These are phyloP conservation scores for Metopolophium dirhodum DNA, from an alignment of 1,140 invertebrate species.

Conservation along the genomic window DNA sequence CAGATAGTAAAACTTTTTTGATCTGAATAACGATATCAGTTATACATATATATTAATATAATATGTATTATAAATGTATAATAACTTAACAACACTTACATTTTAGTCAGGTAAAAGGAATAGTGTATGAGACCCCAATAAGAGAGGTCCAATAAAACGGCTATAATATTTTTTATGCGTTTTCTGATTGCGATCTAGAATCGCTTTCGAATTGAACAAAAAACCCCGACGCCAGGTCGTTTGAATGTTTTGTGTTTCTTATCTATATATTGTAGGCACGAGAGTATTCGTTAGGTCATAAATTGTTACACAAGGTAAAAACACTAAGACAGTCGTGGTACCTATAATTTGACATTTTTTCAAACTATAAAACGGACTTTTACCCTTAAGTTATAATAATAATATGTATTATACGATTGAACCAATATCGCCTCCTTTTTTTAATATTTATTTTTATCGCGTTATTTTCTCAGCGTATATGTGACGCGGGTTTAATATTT, in stretches of 20 bases:
- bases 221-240: background rate
- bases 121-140: slow-evolving; percentile 2
- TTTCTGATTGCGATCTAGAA: slow-evolving; percentile 44
- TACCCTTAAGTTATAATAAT: background rate
- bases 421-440: background rate
- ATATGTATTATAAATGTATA: background rate
- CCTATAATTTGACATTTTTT: slow-evolving; percentile 3
- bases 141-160: slow-evolving; percentile 35
- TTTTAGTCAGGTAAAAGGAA: slow-evolving; percentile 3
- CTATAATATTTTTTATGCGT: slow-evolving; percentile 53
- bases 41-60: background rate
- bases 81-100: background rate
- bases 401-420: background rate
- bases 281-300: slow-evolving; percentile 1
- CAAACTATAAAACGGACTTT: background rate
- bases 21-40: slow-evolving; percentile 29
- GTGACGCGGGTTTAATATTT: background rate
- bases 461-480: background rate
- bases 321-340: background rate
- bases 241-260: background rate
- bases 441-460: background rate
- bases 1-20: background rate
- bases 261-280: slow-evolving; percentile 2
- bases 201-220: slow-evolving; percentile 51
- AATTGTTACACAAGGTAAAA: background rate